Evolutionary conservation across 2,113 vertebrate genomes (phyloP).

Genomic region (Oryzias celebensis): DNA sequence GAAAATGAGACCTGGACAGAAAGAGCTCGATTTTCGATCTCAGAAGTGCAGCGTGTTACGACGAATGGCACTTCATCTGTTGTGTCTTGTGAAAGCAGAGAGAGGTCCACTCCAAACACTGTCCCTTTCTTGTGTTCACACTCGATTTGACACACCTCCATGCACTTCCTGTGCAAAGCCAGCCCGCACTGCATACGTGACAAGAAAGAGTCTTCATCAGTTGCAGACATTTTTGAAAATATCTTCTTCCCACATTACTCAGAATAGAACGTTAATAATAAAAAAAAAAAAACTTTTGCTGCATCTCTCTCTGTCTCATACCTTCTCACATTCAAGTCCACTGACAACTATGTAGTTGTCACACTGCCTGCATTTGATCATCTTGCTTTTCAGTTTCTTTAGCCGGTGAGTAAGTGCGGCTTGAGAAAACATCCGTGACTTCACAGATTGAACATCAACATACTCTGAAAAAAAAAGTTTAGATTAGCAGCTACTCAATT

Average conservation of each 20-base stretch:
- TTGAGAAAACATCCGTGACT: constrained; percentile 72
- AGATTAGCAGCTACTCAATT: neutral
- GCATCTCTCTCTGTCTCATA: constrained; percentile 47
- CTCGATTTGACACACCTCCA: constrained; percentile 84
- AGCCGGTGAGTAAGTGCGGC: constrained; percentile 86
- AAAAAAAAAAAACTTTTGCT: neutral
- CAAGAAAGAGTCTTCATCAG: neutral
- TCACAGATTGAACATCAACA: constrained; percentile 65
- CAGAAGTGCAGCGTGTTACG: constrained; percentile 82
- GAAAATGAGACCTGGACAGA: constrained; percentile 80
- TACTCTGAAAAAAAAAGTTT: constrained; percentile 63
- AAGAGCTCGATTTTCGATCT: constrained; percentile 88
- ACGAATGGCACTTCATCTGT: constrained; percentile 86
- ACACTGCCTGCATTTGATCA: constrained; percentile 89
- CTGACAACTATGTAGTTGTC: constrained; percentile 88
- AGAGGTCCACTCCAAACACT: constrained; percentile 85
- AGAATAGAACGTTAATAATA: neutral
- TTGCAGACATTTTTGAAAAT: neutral
- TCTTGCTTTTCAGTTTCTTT: constrained; percentile 83
- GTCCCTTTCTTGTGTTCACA: constrained; percentile 82
- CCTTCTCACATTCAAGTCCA: constrained; percentile 92
- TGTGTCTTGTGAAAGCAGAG: constrained; percentile 73
- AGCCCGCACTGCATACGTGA: constrained; percentile 80
- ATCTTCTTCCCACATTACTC: neutral
- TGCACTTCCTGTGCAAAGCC: constrained; percentile 90